Base-by-base conservation (phyloP, 2,888 invertebrate genomes). In the Tipula helvola region DNA sequence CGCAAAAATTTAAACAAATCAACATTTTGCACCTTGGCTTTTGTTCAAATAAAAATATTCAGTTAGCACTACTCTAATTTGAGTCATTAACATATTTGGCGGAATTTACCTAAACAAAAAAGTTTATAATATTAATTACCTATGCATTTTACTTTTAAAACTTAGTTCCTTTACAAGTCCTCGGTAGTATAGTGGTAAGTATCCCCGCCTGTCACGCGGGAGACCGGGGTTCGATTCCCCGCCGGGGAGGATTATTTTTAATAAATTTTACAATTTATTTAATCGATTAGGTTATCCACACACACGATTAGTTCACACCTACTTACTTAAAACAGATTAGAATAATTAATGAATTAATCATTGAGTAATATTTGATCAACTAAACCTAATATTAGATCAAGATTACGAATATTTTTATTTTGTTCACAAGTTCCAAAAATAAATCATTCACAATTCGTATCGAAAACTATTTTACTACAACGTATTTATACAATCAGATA, bases 161-260 rank as follows among this genome's bases (percentile, higher is more conserved):
- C n/a, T 28, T 28, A 28, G 1, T 28, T 28, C 1, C 1, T 28
- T 28, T 28, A 28, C 41, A 47, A 12, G 47, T 28, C 36, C 39
- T n/a, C 28, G 86, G n/a, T 86, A 86, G 86, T 86, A 86, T 52
- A 86, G 86, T 86, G 86, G 86, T 86, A 1, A 86, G 86, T 86
- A 86, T 86, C 86, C 86, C 86, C 52, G 86, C 86, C 86, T 52
- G 86, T 86, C 86, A 86, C 86, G 86, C 86, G 86, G 86, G 86
- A 52, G 86, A 86, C 86, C 86, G 86, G 52, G 86, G 86, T 52
- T 86, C 86, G 52, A 86, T 86, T 86, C 86, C 86, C 52, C 86
- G 86, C 52, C 86, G 52, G 52, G 86, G 86, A 86, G 86, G 47
- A 36, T 85, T 85, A 13, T 84, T 84, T 36, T 36, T 18, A 18